Percentiles rank a stretch among this genome's conserved stretches.
phyloP scores from a whole-genome alignment of 2,888 invertebrate genomes.

The Cephus runcator region DNA sequence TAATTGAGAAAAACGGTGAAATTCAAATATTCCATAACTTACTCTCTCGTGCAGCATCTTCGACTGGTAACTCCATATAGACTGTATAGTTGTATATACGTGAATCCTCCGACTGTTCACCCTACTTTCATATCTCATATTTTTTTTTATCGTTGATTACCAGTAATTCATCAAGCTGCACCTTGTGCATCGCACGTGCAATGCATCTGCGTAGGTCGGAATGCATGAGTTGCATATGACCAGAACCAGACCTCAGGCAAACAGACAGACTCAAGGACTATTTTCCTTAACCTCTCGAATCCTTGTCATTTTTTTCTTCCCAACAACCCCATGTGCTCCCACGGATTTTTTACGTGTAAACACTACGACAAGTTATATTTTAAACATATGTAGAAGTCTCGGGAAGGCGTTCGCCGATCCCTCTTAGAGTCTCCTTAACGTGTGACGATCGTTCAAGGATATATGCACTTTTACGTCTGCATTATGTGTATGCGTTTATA shows the following conservation, averaged over 20 bases:
- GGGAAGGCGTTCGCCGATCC: not conserved
- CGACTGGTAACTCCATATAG: not conserved
- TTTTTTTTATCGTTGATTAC: not conserved
- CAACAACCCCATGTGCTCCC: not conserved
- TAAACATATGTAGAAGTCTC: not conserved
- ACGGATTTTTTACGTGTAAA: not conserved
- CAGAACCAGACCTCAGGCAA: not conserved
- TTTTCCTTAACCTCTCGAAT: not conserved
- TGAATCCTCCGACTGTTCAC: not conserved
- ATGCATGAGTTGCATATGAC: not conserved
- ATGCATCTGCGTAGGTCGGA: not conserved
- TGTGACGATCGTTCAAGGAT: not conserved
- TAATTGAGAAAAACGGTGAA: not conserved
- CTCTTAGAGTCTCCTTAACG: not conserved
- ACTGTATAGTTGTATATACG: no score
- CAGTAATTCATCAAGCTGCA: not conserved
- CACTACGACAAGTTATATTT: not conserved
- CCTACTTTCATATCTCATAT: not conserved
- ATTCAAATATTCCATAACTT: not conserved
- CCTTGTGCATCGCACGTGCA: not conserved
- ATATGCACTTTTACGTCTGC: not conserved
- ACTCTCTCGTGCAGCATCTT: not conserved
- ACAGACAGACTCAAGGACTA: not conserved
- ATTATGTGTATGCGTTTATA: not conserved
- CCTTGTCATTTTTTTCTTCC: not conserved